Evolutionary conservation across 2,888 invertebrate genomes (phyloP).

Genomic region (Aleiodes testaceus): DNA sequence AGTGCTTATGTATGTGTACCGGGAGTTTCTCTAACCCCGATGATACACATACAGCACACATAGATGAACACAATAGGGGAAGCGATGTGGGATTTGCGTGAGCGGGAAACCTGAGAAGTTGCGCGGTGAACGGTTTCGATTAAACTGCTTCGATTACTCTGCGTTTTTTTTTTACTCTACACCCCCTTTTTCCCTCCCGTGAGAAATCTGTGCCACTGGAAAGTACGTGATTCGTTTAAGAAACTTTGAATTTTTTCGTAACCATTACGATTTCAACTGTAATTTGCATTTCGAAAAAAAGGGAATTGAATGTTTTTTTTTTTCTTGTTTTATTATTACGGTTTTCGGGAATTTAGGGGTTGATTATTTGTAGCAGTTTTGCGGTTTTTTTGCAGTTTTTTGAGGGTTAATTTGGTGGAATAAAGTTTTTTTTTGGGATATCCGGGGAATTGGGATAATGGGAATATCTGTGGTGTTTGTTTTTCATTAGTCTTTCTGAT

Average conservation of each 20-base stretch:
- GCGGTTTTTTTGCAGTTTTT: too few species aligned
- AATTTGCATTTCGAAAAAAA: neutral
- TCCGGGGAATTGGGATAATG: too few species aligned
- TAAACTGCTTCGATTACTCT: conserved; percentile 41
- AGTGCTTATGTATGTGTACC: conserved; percentile 11
- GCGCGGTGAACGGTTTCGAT: conserved; percentile 37
- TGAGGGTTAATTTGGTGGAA: too few species aligned
- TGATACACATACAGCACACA: neutral
- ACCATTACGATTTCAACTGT: neutral
- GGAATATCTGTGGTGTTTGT: too few species aligned
- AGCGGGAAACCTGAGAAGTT: conserved; percentile 36
- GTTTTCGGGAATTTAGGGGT: neutral
- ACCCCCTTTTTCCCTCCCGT: neutral
- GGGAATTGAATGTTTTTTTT: neutral
- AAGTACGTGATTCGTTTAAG: conserved; percentile 23
- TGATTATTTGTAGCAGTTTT: neutral
- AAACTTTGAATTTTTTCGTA: conserved; percentile 19
- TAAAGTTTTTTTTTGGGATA: too few species aligned
- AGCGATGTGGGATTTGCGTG: conserved; percentile 36
- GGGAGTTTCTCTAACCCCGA: neutral
- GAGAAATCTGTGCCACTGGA: conserved; percentile 22
- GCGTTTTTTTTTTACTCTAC: conserved; percentile 22
- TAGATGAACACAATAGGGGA: conserved; percentile 18
- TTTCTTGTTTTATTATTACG: neutral
- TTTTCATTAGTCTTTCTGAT: too few species aligned